Evolutionary conservation across 2,113 vertebrate genomes (phyloP).

Genomic region (Gadus macrocephalus): DNA sequence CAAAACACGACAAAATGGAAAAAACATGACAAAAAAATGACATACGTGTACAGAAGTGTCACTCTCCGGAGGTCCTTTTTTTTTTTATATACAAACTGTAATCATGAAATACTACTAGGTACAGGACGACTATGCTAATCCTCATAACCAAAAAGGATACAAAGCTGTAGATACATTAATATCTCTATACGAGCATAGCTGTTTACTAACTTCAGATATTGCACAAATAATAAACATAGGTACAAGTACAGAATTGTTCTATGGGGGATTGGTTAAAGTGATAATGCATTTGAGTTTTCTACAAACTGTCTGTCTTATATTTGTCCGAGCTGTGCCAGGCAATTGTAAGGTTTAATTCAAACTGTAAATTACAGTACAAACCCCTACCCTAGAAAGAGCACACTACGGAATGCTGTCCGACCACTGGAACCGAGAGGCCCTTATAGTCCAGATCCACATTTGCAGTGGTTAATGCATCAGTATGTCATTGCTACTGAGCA

Average conservation of each 20-base stretch:
- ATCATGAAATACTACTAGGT: slow-evolving; percentile 65
- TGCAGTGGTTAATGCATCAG: slow-evolving; percentile 71
- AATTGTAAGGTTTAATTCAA: slow-evolving; percentile 38
- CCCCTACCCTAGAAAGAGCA: slow-evolving; percentile 58
- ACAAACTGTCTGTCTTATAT: slow-evolving; percentile 49
- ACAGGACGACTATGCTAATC: slow-evolving; percentile 65
- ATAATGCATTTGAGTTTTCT: slow-evolving; percentile 58
- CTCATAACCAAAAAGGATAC: slow-evolving; percentile 66
- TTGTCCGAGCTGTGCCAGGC: slow-evolving; percentile 50
- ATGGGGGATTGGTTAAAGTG: slow-evolving; percentile 54
- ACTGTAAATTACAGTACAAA: slow-evolving; percentile 60
- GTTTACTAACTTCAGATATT: slow-evolving; percentile 64
- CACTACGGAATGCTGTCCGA: slow-evolving; percentile 63
- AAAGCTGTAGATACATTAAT: slow-evolving; percentile 67
- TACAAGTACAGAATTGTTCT: slow-evolving; percentile 60
- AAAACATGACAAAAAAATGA: background rate
- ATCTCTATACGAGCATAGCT: slow-evolving; percentile 65
- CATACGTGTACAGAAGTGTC: slow-evolving; percentile 66
- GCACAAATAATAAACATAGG: slow-evolving; percentile 64
- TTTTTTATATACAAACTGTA: slow-evolving; percentile 66
- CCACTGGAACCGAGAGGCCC: slow-evolving; percentile 64
- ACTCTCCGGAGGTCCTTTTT: slow-evolving; percentile 54
- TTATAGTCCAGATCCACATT: slow-evolving; percentile 70
- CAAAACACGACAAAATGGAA: slow-evolving; percentile 21
- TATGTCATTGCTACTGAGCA: slow-evolving; percentile 67